Conservation (phyloP, 2,113 vertebrate species). For the Garra rufa region DNA sequence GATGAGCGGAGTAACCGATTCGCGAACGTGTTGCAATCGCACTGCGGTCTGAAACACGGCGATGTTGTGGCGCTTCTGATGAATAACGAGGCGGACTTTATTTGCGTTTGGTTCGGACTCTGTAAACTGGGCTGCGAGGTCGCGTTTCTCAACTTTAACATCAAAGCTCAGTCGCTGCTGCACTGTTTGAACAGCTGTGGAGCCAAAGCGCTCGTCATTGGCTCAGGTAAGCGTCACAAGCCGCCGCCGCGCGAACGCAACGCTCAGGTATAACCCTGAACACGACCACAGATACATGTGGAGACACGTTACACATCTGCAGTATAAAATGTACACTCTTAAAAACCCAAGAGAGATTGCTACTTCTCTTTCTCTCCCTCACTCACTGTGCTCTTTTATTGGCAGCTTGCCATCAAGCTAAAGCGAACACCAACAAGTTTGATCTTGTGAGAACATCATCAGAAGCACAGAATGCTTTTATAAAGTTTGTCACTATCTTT, state of each 20-base stretch:
- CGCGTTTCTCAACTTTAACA: constrained; percentile 88
- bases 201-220: constrained; percentile 81
- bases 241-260: background rate
- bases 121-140: constrained; percentile 86
- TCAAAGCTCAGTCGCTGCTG: constrained; percentile 77
- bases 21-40: constrained; percentile 73
- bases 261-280: no score
- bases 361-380: background rate
- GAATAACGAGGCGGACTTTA: constrained; percentile 89
- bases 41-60: constrained; percentile 69
- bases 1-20: constrained; percentile 81
- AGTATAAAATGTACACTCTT: background rate
- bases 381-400: background rate
- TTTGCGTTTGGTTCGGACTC: constrained; percentile 88
- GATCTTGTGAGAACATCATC: background rate
- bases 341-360: background rate
- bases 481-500: background rate
- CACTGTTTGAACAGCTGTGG: constrained; percentile 84
- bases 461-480: background rate
- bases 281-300: no score
- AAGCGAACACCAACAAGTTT: background rate
- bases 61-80: constrained; percentile 86
- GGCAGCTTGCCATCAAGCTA: background rate
- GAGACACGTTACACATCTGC: background rate
- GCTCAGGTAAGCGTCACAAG: constrained; percentile 79